Conservation (phyloP, 2,888 invertebrate genomes). For the Rhagium mordax region DNA sequence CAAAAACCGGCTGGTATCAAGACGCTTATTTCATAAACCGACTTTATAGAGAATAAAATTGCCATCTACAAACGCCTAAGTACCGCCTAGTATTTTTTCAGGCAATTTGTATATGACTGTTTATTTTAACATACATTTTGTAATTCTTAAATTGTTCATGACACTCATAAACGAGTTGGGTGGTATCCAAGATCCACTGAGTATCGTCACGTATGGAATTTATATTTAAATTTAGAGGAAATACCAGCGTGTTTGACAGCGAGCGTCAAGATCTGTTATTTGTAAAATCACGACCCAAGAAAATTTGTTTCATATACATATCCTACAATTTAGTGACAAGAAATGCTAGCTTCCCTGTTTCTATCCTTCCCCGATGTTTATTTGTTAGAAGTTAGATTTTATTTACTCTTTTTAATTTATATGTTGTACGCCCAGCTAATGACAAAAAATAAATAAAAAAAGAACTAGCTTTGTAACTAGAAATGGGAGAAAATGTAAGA, state of each 20-base stretch:
- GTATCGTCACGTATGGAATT: constrained; percentile 3
- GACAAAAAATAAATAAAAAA: too few species aligned
- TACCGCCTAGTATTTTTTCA: constrained; percentile 40
- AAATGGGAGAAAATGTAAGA: too few species aligned
- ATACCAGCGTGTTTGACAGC: background rate
- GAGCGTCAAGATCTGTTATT: background rate
- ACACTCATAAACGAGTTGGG: constrained; percentile 37
- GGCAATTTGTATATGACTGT: constrained; percentile 29
- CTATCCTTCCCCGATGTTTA: too few species aligned
- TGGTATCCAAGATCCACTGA: constrained; percentile 28
- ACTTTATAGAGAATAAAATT: constrained; percentile 41
- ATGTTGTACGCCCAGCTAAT: too few species aligned
- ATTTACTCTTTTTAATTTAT: too few species aligned
- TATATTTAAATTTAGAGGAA: constrained; percentile 1
- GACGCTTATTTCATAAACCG: constrained; percentile 42
- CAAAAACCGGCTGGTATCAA: constrained; percentile 52
- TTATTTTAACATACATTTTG: constrained; percentile 35
- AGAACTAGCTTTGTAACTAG: too few species aligned
- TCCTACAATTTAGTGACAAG: background rate
- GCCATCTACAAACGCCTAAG: constrained; percentile 36
- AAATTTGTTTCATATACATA: too few species aligned
- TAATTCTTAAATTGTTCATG: constrained; percentile 36
- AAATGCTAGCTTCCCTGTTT: too few species aligned
- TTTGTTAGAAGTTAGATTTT: too few species aligned
- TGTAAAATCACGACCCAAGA: background rate